Evolutionary conservation across 1,140 invertebrate species (phyloP).

Genomic region (Chironomus tepperi): DNA sequence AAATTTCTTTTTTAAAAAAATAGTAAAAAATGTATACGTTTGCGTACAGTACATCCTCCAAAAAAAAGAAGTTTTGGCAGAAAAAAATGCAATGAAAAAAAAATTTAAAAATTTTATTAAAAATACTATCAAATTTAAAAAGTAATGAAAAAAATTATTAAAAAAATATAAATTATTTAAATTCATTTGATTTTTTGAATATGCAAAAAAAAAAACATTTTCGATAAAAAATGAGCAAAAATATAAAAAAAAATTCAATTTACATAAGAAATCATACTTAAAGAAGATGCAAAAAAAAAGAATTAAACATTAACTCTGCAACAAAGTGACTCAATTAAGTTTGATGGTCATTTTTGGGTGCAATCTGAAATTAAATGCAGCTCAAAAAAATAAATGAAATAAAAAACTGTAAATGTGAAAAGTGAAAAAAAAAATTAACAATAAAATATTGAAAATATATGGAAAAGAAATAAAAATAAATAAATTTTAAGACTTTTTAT

Average conservation of each 20-base stretch:
- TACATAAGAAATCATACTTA: background rate
- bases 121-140: background rate
- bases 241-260: background rate
- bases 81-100: background rate
- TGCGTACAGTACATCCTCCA: background rate
- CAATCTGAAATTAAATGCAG: constrained; percentile 4
- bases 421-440: constrained; percentile 1
- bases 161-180: background rate
- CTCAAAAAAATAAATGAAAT: constrained; percentile 20
- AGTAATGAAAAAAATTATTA: background rate
- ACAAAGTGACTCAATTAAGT: background rate
- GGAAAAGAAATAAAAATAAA: constrained; percentile 15
- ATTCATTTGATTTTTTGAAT: constrained; percentile 15
- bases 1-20: background rate
- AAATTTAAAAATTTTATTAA: background rate
- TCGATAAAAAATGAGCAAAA: background rate
- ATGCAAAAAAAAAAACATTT: background rate
- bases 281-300: too few relatives aligned
- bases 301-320: background rate
- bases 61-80: background rate
- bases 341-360: background rate
- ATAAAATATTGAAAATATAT: constrained; percentile 15
- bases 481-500: background rate
- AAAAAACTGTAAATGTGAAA: constrained; percentile 21
- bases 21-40: constrained; percentile 14